Base-by-base conservation (phyloP, 2,113 vertebrate species). In the Formicarius rufipectus region DNA sequence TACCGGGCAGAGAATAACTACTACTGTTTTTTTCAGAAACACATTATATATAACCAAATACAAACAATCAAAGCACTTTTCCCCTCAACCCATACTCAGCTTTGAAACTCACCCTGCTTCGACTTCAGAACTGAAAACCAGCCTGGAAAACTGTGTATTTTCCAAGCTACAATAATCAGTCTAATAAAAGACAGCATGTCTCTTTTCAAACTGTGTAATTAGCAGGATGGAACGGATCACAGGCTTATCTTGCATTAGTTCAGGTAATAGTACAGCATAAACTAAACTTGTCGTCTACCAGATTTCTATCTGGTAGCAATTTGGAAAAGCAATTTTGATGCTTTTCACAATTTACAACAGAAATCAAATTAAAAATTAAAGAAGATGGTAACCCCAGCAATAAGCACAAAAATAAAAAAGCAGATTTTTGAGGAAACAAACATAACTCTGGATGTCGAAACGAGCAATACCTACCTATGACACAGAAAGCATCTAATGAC, bases 401-500 rank as follows among this genome's bases (percentile, higher is more conserved):
- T 14, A 75, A 89, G 10, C 10, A 24, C 16, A 78, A 58, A 71
- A 67, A 28, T 9, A 13, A 44, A 59, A 30, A 21, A 16, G 8
- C 7, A 16, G 2, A 27, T n/a, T 33, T 14, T n/a, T 56, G 6
- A 14, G n/a, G 3, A 1, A 10, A 13, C 33, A 27, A 35, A 18
- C 37, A 37, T 14, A 40, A 63, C 10, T 6, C 9, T 12, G 49
- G 23, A 10, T 16, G 49, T 4, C 10, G 10, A 73, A 93, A 40
- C 2, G 12, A 62, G 12, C 37, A n/a, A 21, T 2, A 60, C 4
- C 27, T 31, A 25, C 0, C 53, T 17, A 55, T 0, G n/a, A 58
- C 53, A 90, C 12, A 14, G 56, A 77, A 82, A 49, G 31, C 82
- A 92, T 9, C 85, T 95, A 68, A 95, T 97, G 95, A 95, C 84